Evolutionary conservation across 2,797 vertebrate species (phyloP), one percentile per base, ranked within the genome.

Genomic region (Poeciliopsis paucimaculata): DNA sequence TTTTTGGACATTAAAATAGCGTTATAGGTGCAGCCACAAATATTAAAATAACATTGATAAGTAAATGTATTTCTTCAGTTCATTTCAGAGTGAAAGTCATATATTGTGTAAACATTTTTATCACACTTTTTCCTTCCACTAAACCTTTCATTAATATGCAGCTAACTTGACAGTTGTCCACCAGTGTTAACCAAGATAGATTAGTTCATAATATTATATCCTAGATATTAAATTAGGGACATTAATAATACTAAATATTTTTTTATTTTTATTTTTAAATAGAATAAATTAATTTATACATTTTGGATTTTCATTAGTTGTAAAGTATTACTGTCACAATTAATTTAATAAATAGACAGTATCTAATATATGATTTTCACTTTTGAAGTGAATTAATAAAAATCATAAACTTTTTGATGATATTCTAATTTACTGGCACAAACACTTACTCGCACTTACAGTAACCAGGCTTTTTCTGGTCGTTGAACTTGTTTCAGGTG

Each of bases 401-500:
- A 36, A 36, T 64, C 10, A 64, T 64, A 70, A 43, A 43, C 11
- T 41, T 68, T 2, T 68, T 70, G 23, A 41, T 70, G 5, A 43
- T 70, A n/a, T 70, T 70, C 66, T n/a, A 43, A 43, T 70, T 43
- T 70, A n/a, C 66, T n/a, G 66, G 20, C 11, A 26, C 26, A 41
- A 70, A 43, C 39, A 39, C 43, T 43, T 26, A 82, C 45, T 39
- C 72, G 76, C 76, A 75, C 62, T 62, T 11, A 53, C 72, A 49
- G 74, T 76, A 66, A 78, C 74, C 85, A 88, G 86, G 82, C 83
- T 76, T 73, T 34, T 57, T 43, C 13, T 0, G 49, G 72, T 79
- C 73, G 74, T 82, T 87, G 80, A 57, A 80, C 82, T 84, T 84
- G 45, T 85, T 91, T 84, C 83, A 81, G 84, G 87, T 85, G 81